Conservation (phyloP, 2,888 invertebrate genomes). For the Synergus itoensis region DNA sequence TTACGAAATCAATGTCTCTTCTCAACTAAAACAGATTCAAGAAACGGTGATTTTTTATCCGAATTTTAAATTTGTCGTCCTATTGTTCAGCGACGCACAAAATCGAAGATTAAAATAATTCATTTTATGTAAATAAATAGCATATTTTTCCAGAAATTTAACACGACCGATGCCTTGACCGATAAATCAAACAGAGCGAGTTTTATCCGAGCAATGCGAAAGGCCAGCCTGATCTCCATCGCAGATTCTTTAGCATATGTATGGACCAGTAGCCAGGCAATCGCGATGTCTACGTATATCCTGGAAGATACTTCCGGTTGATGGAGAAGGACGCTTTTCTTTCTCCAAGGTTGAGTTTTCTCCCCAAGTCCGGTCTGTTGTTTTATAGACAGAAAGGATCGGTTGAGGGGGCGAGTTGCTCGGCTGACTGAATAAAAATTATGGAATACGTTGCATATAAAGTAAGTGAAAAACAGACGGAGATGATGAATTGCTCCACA, state of each 20-base stretch:
- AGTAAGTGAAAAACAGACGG: slow-evolving; percentile 78
- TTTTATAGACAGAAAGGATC: slow-evolving; percentile 49
- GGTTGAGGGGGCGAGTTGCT: slow-evolving; percentile 54
- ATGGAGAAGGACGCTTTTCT: slow-evolving; percentile 53
- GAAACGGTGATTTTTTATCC: neutral
- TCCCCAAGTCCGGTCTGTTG: slow-evolving; percentile 50
- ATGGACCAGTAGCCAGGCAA: slow-evolving; percentile 67
- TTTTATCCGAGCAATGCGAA: slow-evolving; percentile 46
- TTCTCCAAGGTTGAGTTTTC: slow-evolving; percentile 41
- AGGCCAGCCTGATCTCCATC: slow-evolving; percentile 64
- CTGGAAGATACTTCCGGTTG: slow-evolving; percentile 55
- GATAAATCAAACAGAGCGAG: slow-evolving; percentile 77
- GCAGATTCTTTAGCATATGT: slow-evolving; percentile 74
- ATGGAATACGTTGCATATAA: slow-evolving; percentile 78
- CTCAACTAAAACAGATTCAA: neutral
- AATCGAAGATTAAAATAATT: slow-evolving; percentile 54
- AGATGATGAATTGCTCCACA: slow-evolving; percentile 76
- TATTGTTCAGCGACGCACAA: neutral
- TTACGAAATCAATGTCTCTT: neutral
- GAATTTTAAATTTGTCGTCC: slow-evolving; percentile 13
- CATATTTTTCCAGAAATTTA: slow-evolving; percentile 77
- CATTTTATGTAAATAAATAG: slow-evolving; percentile 65
- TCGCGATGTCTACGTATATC: slow-evolving; percentile 62
- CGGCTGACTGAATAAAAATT: slow-evolving; percentile 77
- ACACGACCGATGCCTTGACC: slow-evolving; percentile 71